phyloP scores from a whole-genome alignment of 2,113 vertebrate species.

The Gambusia affinis region DNA sequence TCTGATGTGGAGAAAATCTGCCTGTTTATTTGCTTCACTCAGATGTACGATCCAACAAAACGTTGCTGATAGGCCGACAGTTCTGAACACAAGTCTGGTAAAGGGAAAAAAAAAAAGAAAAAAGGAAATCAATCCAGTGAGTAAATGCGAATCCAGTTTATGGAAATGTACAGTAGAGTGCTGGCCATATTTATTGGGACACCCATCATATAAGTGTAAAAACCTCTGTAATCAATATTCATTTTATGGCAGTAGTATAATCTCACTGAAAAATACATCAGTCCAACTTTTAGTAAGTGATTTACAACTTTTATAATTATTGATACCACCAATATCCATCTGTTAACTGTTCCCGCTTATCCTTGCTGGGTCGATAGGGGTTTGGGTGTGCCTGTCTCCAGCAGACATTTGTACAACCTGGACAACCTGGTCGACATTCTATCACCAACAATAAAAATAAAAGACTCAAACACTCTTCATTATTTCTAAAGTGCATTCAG shows the following conservation, averaged over 20 bases:
- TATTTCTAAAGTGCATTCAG: too few species aligned
- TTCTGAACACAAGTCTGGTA: conserved; percentile 29
- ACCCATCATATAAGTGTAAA: not conserved
- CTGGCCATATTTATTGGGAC: not conserved
- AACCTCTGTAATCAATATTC: not conserved
- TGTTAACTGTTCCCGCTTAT: not conserved
- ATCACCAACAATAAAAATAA: not conserved
- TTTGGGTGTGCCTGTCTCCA: not conserved
- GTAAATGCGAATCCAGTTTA: conserved; percentile 19
- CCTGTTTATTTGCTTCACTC: conserved; percentile 72
- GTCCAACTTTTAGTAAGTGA: too few species aligned
- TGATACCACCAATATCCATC: not conserved
- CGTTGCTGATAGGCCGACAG: conserved; percentile 30
- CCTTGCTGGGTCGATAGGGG: not conserved
- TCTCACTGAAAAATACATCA: too few species aligned
- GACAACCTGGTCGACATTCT: not conserved
- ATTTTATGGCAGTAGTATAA: not conserved
- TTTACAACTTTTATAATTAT: too few species aligned
- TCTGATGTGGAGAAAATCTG: conserved; percentile 69
- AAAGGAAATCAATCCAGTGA: conserved; percentile 29
- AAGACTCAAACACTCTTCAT: not conserved
- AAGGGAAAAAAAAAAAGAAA: conserved; percentile 37
- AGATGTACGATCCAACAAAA: conserved; percentile 68
- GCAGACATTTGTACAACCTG: not conserved
- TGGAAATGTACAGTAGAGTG: conserved; percentile 27